Conservation (phyloP, 2,888 invertebrate genomes). For the Mamestra brassicae region DNA sequence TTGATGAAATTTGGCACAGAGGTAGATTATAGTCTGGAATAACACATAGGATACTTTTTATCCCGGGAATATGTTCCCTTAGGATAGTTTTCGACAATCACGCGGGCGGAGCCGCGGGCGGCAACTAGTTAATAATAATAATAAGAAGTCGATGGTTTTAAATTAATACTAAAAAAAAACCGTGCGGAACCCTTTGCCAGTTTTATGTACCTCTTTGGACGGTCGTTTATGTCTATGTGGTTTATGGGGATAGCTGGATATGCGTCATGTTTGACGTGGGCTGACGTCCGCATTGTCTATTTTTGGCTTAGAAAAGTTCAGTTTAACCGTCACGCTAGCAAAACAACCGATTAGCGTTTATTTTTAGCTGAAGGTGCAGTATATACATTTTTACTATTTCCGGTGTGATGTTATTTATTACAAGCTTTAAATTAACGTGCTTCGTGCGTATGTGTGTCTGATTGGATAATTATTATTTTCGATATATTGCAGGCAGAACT, state of each 20-base stretch:
- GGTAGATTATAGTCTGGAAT: too few species aligned
- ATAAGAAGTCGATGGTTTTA: too few species aligned
- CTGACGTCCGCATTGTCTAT: conserved; percentile 27
- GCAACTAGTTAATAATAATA: too few species aligned
- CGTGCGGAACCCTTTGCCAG: too few species aligned
- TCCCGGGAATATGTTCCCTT: too few species aligned
- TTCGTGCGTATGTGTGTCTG: too few species aligned
- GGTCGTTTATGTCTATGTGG: not conserved
- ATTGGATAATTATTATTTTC: not conserved
- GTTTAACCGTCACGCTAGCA: not conserved
- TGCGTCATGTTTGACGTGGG: conserved; percentile 34
- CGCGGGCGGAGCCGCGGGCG: too few species aligned
- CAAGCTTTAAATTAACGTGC: too few species aligned
- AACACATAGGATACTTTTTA: too few species aligned
- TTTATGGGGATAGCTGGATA: not conserved
- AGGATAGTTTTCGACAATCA: too few species aligned
- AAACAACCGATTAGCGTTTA: not conserved
- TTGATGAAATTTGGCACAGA: too few species aligned
- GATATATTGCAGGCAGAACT: not conserved
- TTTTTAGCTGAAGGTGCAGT: conserved; percentile 4
- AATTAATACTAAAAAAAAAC: too few species aligned
- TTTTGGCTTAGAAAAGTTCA: conserved; percentile 11
- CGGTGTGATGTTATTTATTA: not conserved
- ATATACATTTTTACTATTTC: not conserved
- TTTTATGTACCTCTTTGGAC: conserved; percentile 22